These are phyloP conservation scores for Phylloscopus whistleri DNA, from an alignment of 2,113 vertebrate genomes.

Conservation along the genomic window DNA sequence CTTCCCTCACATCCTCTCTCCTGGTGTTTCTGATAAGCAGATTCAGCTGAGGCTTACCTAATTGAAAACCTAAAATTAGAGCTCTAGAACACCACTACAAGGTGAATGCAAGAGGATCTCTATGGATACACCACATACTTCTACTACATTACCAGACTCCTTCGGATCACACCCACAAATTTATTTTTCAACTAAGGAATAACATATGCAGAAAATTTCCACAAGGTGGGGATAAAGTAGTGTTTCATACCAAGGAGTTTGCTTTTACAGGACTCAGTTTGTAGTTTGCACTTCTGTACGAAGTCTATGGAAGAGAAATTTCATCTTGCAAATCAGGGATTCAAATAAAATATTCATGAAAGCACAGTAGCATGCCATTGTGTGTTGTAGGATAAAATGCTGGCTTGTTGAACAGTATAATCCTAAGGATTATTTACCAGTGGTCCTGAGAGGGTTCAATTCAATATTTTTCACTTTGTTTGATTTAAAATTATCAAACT, in stretches of 20 bases:
- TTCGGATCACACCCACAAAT: background rate
- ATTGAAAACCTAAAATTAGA: background rate
- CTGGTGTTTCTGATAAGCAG: background rate
- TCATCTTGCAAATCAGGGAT: background rate
- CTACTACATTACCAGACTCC: background rate
- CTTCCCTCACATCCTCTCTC: rapidly evolving
- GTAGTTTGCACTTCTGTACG: background rate
- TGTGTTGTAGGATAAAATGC: background rate
- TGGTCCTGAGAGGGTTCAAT: background rate
- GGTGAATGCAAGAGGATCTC: background rate
- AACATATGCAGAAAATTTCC: background rate
- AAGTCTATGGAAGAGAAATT: background rate
- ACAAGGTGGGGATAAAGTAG: slow-evolving; percentile 11
- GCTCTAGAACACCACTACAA: background rate
- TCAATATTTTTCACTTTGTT: background rate
- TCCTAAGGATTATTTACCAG: background rate
- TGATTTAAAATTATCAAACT: background rate
- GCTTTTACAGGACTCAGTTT: background rate
- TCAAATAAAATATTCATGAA: background rate
- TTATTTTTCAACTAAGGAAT: background rate
- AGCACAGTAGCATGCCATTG: background rate
- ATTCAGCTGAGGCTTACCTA: background rate
- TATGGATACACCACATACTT: background rate
- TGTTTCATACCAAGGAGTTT: background rate
- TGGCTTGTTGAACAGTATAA: background rate